Evolutionary conservation across 2,888 invertebrate species (phyloP).

Genomic region (Diloba caeruleocephala): DNA sequence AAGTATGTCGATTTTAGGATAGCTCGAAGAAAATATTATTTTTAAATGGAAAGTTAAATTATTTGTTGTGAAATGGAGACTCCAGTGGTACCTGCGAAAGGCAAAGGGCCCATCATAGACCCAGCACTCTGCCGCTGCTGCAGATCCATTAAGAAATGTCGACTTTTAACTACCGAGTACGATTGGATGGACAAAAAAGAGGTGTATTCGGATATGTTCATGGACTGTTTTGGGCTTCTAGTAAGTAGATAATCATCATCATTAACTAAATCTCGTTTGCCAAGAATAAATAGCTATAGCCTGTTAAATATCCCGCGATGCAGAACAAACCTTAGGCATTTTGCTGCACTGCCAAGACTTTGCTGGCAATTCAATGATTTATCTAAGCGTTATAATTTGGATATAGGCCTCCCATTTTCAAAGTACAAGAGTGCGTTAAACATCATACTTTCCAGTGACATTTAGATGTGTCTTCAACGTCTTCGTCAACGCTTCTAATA

Average conservation of each 20-base stretch:
- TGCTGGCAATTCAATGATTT: too few relatives aligned
- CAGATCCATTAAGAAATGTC: conserved; percentile 82
- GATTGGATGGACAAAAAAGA: conserved; percentile 78
- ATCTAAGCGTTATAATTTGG: too few relatives aligned
- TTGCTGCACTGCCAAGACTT: too few relatives aligned
- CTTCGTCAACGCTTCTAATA: too few relatives aligned
- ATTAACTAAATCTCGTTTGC: too few relatives aligned
- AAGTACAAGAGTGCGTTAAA: too few relatives aligned
- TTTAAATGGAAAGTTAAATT: conserved; percentile 49
- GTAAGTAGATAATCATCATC: conserved; percentile 64
- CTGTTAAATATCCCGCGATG: too few relatives aligned
- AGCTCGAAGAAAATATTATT: conserved; percentile 24
- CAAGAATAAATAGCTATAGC: too few relatives aligned
- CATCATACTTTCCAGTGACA: too few relatives aligned
- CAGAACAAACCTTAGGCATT: too few relatives aligned
- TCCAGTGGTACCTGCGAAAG: conserved; percentile 46
- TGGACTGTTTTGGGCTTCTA: conserved; percentile 82
- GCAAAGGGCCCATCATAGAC: conserved; percentile 77
- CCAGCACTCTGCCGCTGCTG: conserved; percentile 82
- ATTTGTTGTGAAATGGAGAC: conserved; percentile 58
- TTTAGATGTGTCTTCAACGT: too few relatives aligned
- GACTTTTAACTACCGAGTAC: conserved; percentile 76
- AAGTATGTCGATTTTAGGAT: conserved; percentile 32
- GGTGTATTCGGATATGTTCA: conserved; percentile 81
- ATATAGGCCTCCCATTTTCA: too few relatives aligned